Base-by-base conservation (phyloP, 2,113 vertebrate genomes). In the Cavia porcellus region DNA sequence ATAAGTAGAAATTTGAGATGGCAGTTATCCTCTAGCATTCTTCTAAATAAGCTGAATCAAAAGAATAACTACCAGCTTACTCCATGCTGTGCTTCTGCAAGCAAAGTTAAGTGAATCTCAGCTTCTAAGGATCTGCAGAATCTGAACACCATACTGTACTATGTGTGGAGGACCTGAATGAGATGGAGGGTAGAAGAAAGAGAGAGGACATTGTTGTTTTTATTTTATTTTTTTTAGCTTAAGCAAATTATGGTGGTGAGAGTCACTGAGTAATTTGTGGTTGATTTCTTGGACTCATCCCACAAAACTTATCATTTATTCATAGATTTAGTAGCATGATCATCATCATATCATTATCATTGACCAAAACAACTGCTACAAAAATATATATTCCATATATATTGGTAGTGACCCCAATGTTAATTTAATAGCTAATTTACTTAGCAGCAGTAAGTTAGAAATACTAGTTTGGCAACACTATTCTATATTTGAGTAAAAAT, bases 201-300 rank as follows among this genome's bases (percentile, higher is more conserved):
- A 45, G n/a, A 96, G 20, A 75, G 15, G 57, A 22, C 0, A 15
- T 61, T 79, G 13, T 22, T 72, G 11, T 8, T 79, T 88, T 80
- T 22, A 81, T 62, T 57, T 94, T 38, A 38, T 38, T 89, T 82
- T 80, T 28, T 96, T 32, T 96, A n/a, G 25, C 3, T 75, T 92
- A 50, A 30, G 9, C 61, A 64, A 5, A 35, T 80, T 80, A 35
- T 28, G 22, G 5, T 13, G 42, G 9, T 70, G 59, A 92, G 42
- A 13, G 30, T 79, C 19, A 72, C 12, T 94, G 75, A 92, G 84
- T 52, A 88, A 96, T 74, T 52, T 92, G 82, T 81, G 68, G 30
- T 59, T 90, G 32, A 61, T 87, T 92, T 92, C 14, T 92, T 81
- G 25, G 19, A 32, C 50, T 74, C 80, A 45, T 20, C 5, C 32